Conservation (phyloP, 2,797 vertebrate genomes). For the Sebastes paucispinis region DNA sequence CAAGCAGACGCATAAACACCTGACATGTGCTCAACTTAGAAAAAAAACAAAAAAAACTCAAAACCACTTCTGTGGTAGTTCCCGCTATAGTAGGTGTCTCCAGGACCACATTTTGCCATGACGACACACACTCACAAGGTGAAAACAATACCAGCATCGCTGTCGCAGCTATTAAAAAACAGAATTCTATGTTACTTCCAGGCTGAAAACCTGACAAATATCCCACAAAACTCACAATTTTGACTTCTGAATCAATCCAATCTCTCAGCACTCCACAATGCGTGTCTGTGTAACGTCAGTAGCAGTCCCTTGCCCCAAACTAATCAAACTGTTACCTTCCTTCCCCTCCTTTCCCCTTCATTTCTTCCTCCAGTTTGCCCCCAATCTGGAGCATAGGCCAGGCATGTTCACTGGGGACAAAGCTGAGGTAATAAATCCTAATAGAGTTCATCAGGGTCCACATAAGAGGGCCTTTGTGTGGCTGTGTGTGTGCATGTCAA, state of each 20-base stretch:
- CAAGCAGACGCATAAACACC: too few relatives aligned
- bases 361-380: constrained; percentile 39
- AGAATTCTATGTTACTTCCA: background rate
- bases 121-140: background rate
- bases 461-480: constrained; percentile 73
- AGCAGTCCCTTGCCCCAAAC: constrained; percentile 36
- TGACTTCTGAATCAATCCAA: constrained; percentile 26
- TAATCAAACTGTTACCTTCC: constrained; percentile 49
- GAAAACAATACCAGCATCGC: background rate
- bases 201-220: constrained; percentile 7
- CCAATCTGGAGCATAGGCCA: constrained; percentile 50
- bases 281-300: constrained; percentile 46
- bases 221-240: constrained; percentile 15
- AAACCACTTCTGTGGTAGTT: background rate
- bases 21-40: too few relatives aligned
- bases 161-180: background rate
- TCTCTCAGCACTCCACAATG: constrained; percentile 21
- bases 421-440: constrained; percentile 70
- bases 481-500: constrained; percentile 6
- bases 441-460: constrained; percentile 72
- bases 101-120: background rate
- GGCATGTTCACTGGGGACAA: constrained; percentile 65
- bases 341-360: constrained; percentile 25
- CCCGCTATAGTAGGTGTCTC: background rate
- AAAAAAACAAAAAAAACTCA: too few relatives aligned